Evolutionary conservation across 2,797 vertebrate genomes (phyloP).

Genomic region (Sebastes hubbsi): DNA sequence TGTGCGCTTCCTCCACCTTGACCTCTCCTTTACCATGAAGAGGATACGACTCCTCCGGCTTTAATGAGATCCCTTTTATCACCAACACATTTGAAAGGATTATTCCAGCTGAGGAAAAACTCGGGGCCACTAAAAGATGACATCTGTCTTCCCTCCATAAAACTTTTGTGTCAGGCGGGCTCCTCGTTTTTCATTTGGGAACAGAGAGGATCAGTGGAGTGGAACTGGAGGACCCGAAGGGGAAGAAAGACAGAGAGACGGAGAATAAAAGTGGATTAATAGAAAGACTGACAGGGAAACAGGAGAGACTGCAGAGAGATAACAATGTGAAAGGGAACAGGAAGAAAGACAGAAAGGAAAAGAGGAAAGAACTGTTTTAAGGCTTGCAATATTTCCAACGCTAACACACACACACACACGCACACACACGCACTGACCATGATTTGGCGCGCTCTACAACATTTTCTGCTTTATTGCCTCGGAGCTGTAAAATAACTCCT

Average conservation of each 20-base stretch:
- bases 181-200: conserved; percentile 17
- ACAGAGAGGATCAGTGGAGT: background rate
- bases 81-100: background rate
- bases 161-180: conserved; percentile 17
- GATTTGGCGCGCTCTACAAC: conserved; percentile 21
- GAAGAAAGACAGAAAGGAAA: background rate
- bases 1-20: background rate
- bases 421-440: background rate
- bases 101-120: conserved; percentile 35
- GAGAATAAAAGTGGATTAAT: conserved; percentile 28
- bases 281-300: conserved; percentile 21
- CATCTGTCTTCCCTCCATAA: conserved; percentile 34
- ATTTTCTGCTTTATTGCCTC: conserved; percentile 48
- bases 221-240: conserved; percentile 7
- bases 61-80: conserved; percentile 41
- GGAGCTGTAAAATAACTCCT: conserved; percentile 60
- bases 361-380: background rate
- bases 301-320: conserved; percentile 2
- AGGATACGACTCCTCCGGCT: background rate
- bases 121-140: conserved; percentile 18
- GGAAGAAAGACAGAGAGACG: background rate
- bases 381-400: background rate
- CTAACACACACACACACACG: background rate
- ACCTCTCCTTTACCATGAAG: background rate
- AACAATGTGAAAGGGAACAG: background rate